Evolutionary conservation across 92 coral and sea anemone genomes (phyloP), one percentile per base, ranked within the genome.

Genomic region (Epizoanthus ramosus): DNA sequence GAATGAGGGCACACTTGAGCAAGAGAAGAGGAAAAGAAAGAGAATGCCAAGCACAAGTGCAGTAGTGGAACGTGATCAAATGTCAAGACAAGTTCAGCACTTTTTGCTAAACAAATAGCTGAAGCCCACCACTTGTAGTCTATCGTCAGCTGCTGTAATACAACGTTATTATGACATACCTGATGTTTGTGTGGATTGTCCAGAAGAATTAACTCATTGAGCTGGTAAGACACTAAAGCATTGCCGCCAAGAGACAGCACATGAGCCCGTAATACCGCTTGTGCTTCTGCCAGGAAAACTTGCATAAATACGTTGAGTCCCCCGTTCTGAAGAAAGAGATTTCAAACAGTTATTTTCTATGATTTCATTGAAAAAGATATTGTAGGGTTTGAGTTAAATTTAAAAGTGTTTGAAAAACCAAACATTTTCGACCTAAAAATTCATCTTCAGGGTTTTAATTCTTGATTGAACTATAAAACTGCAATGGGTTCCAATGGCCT

Each of bases 111-210:
- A 41, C 47, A 41, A 41, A 41, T 41, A 41, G 53, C 0, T 4
- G 10, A 47, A 47, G 53, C 10, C 12, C 13, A 47, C 4, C 53
- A 7, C 5, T 7, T 47, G 31, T 16, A 12, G 31, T 16, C 9
- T 18, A 31, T 80, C 18, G 1, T 19, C 37, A 61, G 3, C 52
- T 6, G n/a, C 50, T 8, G 50, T 23, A 25, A 71, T 39, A 14
- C 4, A 8, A 52, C 57, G 24, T 25, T 21, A 73, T 6, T 18
- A 5, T 37, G 6, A 59, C 68, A 28, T 45, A 96, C 98, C 98
- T 95, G 98, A 63, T 91, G 97, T 72, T 95, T 95, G 85, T 96
- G 99, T 53, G 99, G 99, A 57, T 94, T 96, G 79, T 95, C 98
- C 65, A 95, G 75, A 25, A 96, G 57, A 6, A 96, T 92, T 21